phyloP scores from a whole-genome alignment of 2,797 vertebrate species.

The Jordanella pulchra region DNA sequence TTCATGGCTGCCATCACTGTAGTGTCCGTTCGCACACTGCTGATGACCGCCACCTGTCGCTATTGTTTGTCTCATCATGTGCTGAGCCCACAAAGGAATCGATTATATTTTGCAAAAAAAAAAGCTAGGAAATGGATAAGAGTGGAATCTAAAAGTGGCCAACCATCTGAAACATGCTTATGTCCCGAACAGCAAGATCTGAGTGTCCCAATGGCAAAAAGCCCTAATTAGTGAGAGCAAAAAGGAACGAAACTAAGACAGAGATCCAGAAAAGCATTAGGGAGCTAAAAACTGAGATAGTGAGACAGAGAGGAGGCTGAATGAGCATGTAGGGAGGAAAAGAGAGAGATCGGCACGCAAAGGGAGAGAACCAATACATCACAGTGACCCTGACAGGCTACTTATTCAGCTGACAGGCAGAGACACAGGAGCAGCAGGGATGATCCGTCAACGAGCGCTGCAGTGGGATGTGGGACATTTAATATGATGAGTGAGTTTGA shows the following conservation, averaged over 20 bases:
- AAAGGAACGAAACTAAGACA: constrained; percentile 25
- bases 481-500: constrained; percentile 63
- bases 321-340: constrained; percentile 26
- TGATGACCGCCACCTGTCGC: too few species aligned
- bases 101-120: too few species aligned
- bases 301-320: constrained; percentile 22
- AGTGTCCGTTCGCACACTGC: too few species aligned
- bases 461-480: constrained; percentile 56
- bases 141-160: constrained; percentile 32
- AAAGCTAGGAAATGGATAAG: constrained; percentile 35
- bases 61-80: too few species aligned
- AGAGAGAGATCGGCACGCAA: constrained; percentile 18
- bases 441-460: constrained; percentile 57
- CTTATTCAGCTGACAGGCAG: constrained; percentile 69
- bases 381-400: constrained; percentile 63
- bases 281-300: constrained; percentile 30
- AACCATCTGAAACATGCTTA: constrained; percentile 53
- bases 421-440: constrained; percentile 60
- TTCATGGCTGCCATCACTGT: too few species aligned
- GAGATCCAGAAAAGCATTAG: constrained; percentile 13
- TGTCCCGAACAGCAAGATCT: constrained; percentile 54
- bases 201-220: constrained; percentile 45
- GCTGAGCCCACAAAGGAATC: too few species aligned
- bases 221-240: constrained; percentile 59
- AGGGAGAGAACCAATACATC: constrained; percentile 59